Conservation (phyloP, 2,888 invertebrate genomes). For the Sphaeridia pumilis region DNA sequence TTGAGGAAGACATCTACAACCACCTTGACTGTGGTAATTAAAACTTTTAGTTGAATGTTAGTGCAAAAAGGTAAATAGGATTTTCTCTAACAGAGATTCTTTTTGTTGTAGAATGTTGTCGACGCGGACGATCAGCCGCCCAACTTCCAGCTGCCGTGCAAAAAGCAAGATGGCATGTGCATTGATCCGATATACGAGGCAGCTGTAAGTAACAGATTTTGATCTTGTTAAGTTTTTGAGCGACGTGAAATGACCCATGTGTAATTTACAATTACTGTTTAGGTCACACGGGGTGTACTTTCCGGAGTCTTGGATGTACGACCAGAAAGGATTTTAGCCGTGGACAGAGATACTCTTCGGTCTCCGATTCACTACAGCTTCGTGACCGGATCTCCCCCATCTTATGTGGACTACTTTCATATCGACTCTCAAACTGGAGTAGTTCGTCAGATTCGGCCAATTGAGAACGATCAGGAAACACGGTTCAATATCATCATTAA, state of each 20-base stretch:
- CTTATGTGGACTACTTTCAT: slow-evolving; percentile 67
- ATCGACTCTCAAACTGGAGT: slow-evolving; percentile 69
- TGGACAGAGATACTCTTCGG: slow-evolving; percentile 79
- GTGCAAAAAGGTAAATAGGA: too few species aligned
- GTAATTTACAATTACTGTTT: background rate
- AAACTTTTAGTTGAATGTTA: too few species aligned
- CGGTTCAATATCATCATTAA: slow-evolving; percentile 72
- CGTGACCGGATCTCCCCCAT: slow-evolving; percentile 63
- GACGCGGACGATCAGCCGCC: slow-evolving; percentile 17
- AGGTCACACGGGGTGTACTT: slow-evolving; percentile 70
- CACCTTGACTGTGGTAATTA: slow-evolving; percentile 67
- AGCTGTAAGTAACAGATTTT: slow-evolving; percentile 40
- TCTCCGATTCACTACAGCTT: slow-evolving; percentile 71
- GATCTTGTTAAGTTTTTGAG: background rate
- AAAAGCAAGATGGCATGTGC: slow-evolving; percentile 68
- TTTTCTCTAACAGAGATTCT: background rate
- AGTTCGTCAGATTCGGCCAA: slow-evolving; percentile 64
- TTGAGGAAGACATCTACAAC: slow-evolving; percentile 71
- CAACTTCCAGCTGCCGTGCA: slow-evolving; percentile 15
- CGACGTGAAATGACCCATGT: too few species aligned
- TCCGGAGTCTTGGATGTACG: slow-evolving; percentile 70
- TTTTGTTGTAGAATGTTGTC: slow-evolving; percentile 6
- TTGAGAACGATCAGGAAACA: slow-evolving; percentile 59
- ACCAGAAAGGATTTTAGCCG: slow-evolving; percentile 79
- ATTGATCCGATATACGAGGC: slow-evolving; percentile 72